Conservation (phyloP, 2,888 invertebrate species). For the Ferdinandea cuprea region DNA sequence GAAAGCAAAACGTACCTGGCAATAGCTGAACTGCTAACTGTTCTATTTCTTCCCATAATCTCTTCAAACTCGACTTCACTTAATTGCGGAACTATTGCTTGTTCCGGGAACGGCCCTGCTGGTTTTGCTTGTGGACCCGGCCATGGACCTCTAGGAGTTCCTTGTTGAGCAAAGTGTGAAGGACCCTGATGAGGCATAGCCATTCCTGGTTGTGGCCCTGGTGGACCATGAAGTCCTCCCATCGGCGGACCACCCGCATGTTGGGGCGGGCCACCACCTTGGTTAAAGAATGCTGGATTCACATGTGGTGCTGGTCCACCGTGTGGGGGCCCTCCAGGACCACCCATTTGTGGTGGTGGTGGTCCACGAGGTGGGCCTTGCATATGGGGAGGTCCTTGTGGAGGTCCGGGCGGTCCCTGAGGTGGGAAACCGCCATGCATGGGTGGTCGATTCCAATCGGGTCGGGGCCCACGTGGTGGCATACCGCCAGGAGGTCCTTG, state of each 20-base stretch:
- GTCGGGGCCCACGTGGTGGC: slow-evolving; percentile 85
- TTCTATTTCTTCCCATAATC: slow-evolving; percentile 97
- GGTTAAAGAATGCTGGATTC: slow-evolving; percentile 98
- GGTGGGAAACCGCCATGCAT: slow-evolving; percentile 88
- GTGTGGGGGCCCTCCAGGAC: slow-evolving; percentile 84
- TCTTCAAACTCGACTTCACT: slow-evolving; percentile 99
- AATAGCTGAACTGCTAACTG: slow-evolving; percentile 98
- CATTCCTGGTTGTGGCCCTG: slow-evolving; percentile 83
- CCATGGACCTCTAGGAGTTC: slow-evolving; percentile 89
- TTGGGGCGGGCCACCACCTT: slow-evolving; percentile 83
- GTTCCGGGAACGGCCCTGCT: slow-evolving; percentile 81
- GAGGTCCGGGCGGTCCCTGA: slow-evolving; percentile 84
- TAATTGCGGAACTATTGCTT: slow-evolving; percentile 86
- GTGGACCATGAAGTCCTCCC: slow-evolving; percentile 84
- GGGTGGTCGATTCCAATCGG: slow-evolving; percentile 90
- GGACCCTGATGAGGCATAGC: slow-evolving; percentile 85
- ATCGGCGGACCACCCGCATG: slow-evolving; percentile 85
- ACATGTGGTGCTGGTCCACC: slow-evolving; percentile 96
- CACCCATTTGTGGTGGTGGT: slow-evolving; percentile 84
- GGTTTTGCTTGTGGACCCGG: slow-evolving; percentile 84
- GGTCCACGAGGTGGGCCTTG: slow-evolving; percentile 87
- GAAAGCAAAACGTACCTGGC: slow-evolving; percentile 83
- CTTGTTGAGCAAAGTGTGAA: slow-evolving; percentile 87
- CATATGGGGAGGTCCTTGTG: slow-evolving; percentile 88
- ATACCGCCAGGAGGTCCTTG: slow-evolving; percentile 84